Conservation (phyloP, 2,797 vertebrate species). For the Notamacropus eugenii region DNA sequence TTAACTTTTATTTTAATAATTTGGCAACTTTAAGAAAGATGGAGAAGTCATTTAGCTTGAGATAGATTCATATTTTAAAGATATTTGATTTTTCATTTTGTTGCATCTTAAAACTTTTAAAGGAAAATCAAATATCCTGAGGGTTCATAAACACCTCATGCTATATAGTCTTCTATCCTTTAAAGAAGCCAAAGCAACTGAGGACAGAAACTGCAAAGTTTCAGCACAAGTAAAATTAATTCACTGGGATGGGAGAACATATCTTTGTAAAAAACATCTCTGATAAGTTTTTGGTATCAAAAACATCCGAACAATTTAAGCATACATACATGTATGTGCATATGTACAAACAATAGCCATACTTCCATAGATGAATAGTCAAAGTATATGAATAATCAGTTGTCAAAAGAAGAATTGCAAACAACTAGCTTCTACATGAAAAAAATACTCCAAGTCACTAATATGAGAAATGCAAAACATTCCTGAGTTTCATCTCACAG, state of each 20-base stretch:
- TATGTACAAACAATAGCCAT: not conserved
- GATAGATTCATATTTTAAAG: not conserved
- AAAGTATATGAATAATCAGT: not conserved
- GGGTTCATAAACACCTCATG: too few species aligned
- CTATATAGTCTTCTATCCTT: too few species aligned
- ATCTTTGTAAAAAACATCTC: not conserved
- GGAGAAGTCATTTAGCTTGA: not conserved
- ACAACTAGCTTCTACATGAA: not conserved
- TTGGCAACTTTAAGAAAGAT: not conserved
- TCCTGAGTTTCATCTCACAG: not conserved
- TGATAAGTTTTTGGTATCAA: not conserved
- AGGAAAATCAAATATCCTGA: too few species aligned
- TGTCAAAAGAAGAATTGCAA: conserved; percentile 3
- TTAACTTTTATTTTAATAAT: not conserved
- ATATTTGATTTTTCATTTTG: not conserved
- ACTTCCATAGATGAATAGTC: not conserved
- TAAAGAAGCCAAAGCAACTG: not conserved
- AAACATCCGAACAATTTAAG: not conserved
- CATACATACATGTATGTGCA: not conserved
- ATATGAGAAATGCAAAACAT: not conserved
- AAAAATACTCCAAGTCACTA: not conserved
- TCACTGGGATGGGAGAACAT: not conserved
- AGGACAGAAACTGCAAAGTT: not conserved
- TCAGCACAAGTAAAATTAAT: not conserved
- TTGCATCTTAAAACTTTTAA: too few species aligned